Evolutionary conservation across 2,797 vertebrate species (phyloP).

Genomic region (Amblyopsis hoosieri): DNA sequence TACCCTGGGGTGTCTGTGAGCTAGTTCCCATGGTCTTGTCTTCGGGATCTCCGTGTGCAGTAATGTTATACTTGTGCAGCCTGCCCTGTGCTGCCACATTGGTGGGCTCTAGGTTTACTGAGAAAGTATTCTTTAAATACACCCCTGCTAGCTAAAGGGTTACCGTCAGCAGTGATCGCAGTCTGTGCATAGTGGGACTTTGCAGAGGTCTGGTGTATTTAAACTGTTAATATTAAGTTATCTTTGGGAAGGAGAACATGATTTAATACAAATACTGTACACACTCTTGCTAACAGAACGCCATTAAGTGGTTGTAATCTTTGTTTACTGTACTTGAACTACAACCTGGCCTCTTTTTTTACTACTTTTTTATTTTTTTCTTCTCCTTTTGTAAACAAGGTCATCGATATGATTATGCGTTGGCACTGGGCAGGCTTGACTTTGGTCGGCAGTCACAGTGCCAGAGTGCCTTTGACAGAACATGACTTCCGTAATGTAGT

Average conservation of each 20-base stretch:
- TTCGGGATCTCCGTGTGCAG: slow-evolving; percentile 60
- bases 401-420: slow-evolving; percentile 53
- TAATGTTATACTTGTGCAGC: slow-evolving; percentile 69
- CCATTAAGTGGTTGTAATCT: slow-evolving; percentile 23
- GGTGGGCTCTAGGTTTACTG: slow-evolving; percentile 65
- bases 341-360: slow-evolving; percentile 21
- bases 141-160: slow-evolving; percentile 19
- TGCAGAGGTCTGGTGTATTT: slow-evolving; percentile 5
- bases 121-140: slow-evolving; percentile 61
- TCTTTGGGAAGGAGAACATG: too few species aligned
- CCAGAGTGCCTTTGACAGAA: slow-evolving; percentile 24
- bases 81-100: slow-evolving; percentile 39
- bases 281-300: slow-evolving; percentile 5
- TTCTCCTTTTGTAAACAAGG: slow-evolving; percentile 43
- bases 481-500: slow-evolving; percentile 15
- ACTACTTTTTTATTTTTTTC: neutral
- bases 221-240: neutral
- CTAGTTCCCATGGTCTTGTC: slow-evolving; percentile 67
- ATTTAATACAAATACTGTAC: neutral
- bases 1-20: slow-evolving; percentile 1
- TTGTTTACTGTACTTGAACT: slow-evolving; percentile 26
- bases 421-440: slow-evolving; percentile 33
- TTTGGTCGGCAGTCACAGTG: slow-evolving; percentile 45
- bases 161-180: slow-evolving; percentile 15
- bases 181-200: slow-evolving; percentile 1